Base-by-base conservation (phyloP, 37 sponge, comb jelly and placozoan species). In the Ianthella basta region DNA sequence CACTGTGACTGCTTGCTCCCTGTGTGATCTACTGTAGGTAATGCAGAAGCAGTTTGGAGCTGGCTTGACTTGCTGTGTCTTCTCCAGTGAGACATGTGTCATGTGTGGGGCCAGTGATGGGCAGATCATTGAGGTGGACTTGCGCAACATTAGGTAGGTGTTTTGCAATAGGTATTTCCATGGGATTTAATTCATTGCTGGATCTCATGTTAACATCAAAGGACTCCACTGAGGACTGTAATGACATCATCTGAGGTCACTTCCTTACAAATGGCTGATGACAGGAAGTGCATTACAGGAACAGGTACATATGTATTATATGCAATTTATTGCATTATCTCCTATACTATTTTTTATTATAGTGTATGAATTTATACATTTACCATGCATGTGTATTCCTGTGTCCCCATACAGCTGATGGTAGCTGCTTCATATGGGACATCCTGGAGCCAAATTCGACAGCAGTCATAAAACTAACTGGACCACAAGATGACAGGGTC, bases 31-130 rank as follows among this genome's bases (percentile, higher is more conserved):
- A 10, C 13, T 61, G 36, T 35, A 75, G 78, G 54, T 75, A 24
- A 40, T 75, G n/a, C 78, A 41, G 25, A 75, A 75, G 44, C 78
- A 40, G 25, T 75, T 75, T 36, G 37, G 38, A 2, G 12, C 23
- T 23, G 54, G 78, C 23, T 70, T 84, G 20, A 75, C 37, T 59
- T 63, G 66, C 16, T 87, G 86, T 77, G 81, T 41, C 6, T 91
- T 91, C 66, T 24, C 72, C 23, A 39, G 72, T 24, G 88, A 85
- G 6, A 65, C 65, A 35, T 5, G 27, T 0, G 68, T 77, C 19
- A 54, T 87, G 55, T 85, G 74, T 85, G 92, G 92, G 0, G 55
- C 66, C 14, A 86, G 85, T 18, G 85, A 82, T 55, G 92, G 92
- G 14, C 63, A 81, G 24, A 15, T 91, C 30, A 38, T 32, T 0